Percentiles rank a stretch among this genome's conserved stretches.
These are phyloP conservation scores for Andrena praecox DNA, from an alignment of 2,888 invertebrate species.

Conservation along the genomic window DNA sequence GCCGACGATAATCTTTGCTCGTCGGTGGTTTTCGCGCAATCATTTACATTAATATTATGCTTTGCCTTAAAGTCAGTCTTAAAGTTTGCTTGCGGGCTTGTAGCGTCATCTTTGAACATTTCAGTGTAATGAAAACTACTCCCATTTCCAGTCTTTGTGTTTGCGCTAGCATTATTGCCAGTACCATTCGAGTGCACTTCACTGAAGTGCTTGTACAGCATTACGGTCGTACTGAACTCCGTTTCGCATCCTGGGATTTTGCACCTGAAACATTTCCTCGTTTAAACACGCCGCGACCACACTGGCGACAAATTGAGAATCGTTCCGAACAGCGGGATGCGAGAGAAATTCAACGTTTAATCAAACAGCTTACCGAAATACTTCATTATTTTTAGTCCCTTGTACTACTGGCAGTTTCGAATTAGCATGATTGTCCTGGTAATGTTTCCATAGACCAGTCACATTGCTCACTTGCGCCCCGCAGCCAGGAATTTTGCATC, in stretches of 20 bases:
- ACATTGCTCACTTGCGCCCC: conserved; percentile 82
- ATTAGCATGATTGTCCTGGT: conserved; percentile 83
- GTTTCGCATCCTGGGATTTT: conserved; percentile 80
- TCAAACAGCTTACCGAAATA: conserved; percentile 74
- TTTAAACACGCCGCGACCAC: neutral
- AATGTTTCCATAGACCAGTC: conserved; percentile 82
- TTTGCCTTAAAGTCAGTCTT: conserved; percentile 84
- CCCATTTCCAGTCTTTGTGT: conserved; percentile 83
- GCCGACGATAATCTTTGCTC: conserved; percentile 67
- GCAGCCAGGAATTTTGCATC: conserved; percentile 83
- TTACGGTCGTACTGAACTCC: conserved; percentile 78
- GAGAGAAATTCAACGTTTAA: neutral
- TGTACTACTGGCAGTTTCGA: conserved; percentile 78
- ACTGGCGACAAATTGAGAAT: neutral
- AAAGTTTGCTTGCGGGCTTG: conserved; percentile 80
- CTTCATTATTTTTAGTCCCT: conserved; percentile 77
- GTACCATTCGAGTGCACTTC: conserved; percentile 78
- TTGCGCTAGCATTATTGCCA: conserved; percentile 76
- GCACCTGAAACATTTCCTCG: conserved; percentile 75
- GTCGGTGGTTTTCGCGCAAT: conserved; percentile 75
- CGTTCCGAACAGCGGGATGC: neutral
- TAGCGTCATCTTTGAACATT: conserved; percentile 79
- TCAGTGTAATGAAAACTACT: conserved; percentile 80
- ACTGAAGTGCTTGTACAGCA: conserved; percentile 81
- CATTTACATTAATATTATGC: conserved; percentile 79